Percentiles rank a stretch among this genome's conserved stretches.
Conservation (phyloP, 2,797 vertebrate genomes). For the Lacerta agilis region DNA sequence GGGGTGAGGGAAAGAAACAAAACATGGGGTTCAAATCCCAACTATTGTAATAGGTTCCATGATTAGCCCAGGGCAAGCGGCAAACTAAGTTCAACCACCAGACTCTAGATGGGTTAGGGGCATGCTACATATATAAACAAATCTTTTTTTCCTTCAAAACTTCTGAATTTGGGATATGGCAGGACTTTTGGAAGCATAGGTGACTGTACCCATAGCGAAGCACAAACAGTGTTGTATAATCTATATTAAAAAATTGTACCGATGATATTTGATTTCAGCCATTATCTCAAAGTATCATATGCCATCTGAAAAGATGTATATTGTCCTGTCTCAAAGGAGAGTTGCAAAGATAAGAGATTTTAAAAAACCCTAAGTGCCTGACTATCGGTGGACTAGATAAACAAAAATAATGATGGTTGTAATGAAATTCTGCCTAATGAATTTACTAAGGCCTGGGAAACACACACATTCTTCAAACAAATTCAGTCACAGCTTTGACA, state of each 20-base stretch:
- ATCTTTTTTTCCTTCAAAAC: not conserved
- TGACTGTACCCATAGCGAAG: not conserved
- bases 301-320: not conserved
- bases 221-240: not conserved
- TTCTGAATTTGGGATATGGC: not conserved
- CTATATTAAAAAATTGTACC: not conserved
- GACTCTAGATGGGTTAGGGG: too few relatives aligned
- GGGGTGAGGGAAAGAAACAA: not conserved
- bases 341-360: not conserved
- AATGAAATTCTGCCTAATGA: not conserved
- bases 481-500: not conserved
- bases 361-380: not conserved
- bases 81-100: not conserved
- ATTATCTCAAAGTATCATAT: not conserved
- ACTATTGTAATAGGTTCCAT: not conserved
- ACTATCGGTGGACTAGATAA: too few relatives aligned
- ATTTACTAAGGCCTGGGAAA: not conserved
- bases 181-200: not conserved
- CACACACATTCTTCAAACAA: not conserved
- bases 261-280: not conserved
- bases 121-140: not conserved
- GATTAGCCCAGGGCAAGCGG: too few relatives aligned
- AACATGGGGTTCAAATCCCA: not conserved
- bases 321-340: not conserved
- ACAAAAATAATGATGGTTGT: not conserved